phyloP scores from a whole-genome alignment of 2,797 vertebrate genomes.

The Denticeps clupeoides region DNA sequence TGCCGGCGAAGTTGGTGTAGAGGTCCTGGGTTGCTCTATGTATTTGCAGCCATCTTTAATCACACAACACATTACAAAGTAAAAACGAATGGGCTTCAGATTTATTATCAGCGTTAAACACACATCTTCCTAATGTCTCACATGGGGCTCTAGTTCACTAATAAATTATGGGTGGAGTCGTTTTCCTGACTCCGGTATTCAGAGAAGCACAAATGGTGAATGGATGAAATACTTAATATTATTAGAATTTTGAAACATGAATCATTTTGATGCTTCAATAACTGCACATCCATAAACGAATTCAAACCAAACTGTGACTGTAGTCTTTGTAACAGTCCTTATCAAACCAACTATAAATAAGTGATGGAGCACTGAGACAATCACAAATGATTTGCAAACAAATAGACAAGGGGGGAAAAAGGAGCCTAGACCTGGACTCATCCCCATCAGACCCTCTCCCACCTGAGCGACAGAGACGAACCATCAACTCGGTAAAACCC shows the following conservation, averaged over 20 bases:
- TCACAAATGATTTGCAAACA: not conserved
- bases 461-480: constrained; percentile 1
- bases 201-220: too few species aligned
- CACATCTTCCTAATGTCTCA: too few species aligned
- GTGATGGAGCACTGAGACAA: not conserved
- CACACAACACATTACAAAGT: not conserved
- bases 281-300: too few species aligned
- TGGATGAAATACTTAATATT: too few species aligned
- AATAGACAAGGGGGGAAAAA: not conserved
- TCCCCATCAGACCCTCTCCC: not conserved
- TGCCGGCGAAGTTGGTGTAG: not conserved
- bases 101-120: too few species aligned
- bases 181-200: too few species aligned
- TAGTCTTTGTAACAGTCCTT: not conserved
- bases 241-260: too few species aligned
- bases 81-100: too few species aligned
- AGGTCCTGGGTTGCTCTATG: not conserved
- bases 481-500: not conserved
- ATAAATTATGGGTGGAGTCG: too few species aligned
- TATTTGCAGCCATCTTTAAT: not conserved
- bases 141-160: too few species aligned
- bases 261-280: too few species aligned
- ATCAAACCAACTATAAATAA: not conserved
- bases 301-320: too few species aligned
- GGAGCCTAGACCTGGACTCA: not conserved